Conservation (phyloP, 2,888 invertebrate genomes). For the Prionchulus punctatus region DNA sequence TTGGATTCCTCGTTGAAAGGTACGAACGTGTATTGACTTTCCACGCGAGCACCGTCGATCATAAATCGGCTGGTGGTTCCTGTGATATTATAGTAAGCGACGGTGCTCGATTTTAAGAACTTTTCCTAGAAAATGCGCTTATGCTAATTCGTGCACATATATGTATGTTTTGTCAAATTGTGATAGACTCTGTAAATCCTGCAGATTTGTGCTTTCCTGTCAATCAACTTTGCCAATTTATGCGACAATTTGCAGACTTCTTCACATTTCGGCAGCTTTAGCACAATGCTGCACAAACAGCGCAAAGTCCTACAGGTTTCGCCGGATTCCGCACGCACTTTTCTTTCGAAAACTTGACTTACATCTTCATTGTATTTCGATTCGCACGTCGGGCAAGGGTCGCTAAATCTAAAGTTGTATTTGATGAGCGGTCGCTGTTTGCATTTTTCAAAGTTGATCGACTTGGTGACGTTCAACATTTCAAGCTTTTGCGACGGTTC, state of each 20-base stretch:
- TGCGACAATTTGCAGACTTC: too few relatives aligned
- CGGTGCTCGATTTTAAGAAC: constrained; percentile 16
- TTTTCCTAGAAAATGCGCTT: constrained; percentile 14
- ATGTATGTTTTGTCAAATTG: too few relatives aligned
- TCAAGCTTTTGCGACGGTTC: constrained; percentile 8
- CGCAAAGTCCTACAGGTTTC: too few relatives aligned
- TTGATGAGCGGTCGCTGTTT: constrained; percentile 22
- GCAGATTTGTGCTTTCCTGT: too few relatives aligned
- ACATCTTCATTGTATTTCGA: constrained; percentile 7
- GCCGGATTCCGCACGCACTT: constrained; percentile 12
- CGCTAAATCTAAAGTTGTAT: constrained; percentile 15
- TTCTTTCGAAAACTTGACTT: not conserved
- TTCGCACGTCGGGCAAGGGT: constrained; percentile 11
- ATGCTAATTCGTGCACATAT: too few relatives aligned
- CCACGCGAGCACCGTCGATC: constrained; percentile 13
- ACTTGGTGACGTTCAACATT: constrained; percentile 32
- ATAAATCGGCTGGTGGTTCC: not conserved
- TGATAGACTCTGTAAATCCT: too few relatives aligned
- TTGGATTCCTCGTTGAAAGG: constrained; percentile 15
- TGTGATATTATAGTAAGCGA: constrained; percentile 17
- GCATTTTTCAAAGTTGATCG: constrained; percentile 36
- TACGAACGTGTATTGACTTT: constrained; percentile 21
- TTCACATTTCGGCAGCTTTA: too few relatives aligned
- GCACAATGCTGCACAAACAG: not conserved
- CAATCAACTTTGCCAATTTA: too few relatives aligned